Evolutionary conservation across 53 echinoderm and acorn worm genomes (phyloP).

Genomic region (Hippasteria phrygiana): DNA sequence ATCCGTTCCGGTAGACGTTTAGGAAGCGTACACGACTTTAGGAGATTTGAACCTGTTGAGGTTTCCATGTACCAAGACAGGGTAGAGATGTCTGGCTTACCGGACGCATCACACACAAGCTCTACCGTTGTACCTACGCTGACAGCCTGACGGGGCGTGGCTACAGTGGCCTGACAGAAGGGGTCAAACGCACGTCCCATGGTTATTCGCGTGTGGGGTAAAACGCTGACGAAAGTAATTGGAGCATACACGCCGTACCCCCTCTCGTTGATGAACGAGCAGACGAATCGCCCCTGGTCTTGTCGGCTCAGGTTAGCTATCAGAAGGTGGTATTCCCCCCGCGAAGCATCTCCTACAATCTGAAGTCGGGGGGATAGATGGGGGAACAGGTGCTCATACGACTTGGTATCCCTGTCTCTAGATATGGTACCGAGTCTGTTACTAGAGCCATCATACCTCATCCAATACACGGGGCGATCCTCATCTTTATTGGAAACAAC

Average conservation of each 20-base stretch:
- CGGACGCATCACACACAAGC: slow-evolving; percentile 49
- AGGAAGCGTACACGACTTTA: not conserved
- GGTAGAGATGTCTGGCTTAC: not conserved
- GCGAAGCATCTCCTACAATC: slow-evolving; percentile 50
- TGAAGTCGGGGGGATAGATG: slow-evolving; percentile 58
- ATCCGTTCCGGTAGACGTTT: not conserved
- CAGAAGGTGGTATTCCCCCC: slow-evolving; percentile 65
- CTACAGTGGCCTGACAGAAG: slow-evolving; percentile 41
- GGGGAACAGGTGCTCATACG: slow-evolving; percentile 61
- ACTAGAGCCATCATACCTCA: slow-evolving; percentile 22
- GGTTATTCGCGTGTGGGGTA: not conserved
- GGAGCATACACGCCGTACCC: slow-evolving; percentile 43
- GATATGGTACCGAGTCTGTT: slow-evolving; percentile 36
- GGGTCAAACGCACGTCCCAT: not conserved
- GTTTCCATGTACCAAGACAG: slow-evolving; percentile 9
- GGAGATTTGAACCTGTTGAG: not conserved
- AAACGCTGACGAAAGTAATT: slow-evolving; percentile 17
- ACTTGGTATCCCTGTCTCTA: slow-evolving; percentile 47
- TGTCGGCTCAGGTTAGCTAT: slow-evolving; percentile 54
- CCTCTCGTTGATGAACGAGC: slow-evolving; percentile 36
- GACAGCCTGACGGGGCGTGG: slow-evolving; percentile 4
- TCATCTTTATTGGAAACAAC: slow-evolving; percentile 53
- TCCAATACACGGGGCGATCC: slow-evolving; percentile 66
- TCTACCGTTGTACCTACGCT: slow-evolving; percentile 52
- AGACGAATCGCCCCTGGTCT: slow-evolving; percentile 73